Evolutionary conservation across 1,140 invertebrate species (phyloP).

Genomic region (Drosophila subobscura): DNA sequence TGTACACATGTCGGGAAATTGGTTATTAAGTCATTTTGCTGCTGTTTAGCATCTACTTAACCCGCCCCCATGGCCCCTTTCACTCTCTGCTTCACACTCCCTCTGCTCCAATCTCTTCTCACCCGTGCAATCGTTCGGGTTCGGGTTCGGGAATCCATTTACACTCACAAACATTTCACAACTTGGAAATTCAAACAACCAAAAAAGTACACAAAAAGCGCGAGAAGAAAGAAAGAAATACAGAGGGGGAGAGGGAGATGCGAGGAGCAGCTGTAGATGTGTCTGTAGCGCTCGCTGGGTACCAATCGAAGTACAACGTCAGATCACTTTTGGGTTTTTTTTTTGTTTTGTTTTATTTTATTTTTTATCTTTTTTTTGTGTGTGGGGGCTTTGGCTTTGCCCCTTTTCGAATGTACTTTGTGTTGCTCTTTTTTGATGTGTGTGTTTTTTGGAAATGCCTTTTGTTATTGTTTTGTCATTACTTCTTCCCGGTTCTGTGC

Average conservation of each 20-base stretch:
- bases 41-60: slow-evolving; percentile 56
- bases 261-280: slow-evolving; percentile 32
- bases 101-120: too few relatives aligned
- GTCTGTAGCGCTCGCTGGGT: slow-evolving; percentile 15
- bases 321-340: slow-evolving; percentile 26
- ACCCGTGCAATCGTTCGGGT: slow-evolving; percentile 8
- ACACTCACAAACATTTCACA: slow-evolving; percentile 47
- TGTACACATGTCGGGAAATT: background rate
- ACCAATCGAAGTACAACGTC: slow-evolving; percentile 56
- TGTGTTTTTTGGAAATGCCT: slow-evolving; percentile 39
- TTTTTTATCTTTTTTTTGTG: slow-evolving; percentile 15
- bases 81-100: background rate
- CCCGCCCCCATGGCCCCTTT: slow-evolving; percentile 9
- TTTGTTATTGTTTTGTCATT: slow-evolving; percentile 73
- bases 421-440: slow-evolving; percentile 35
- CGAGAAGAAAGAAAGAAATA: slow-evolving; percentile 30
- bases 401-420: slow-evolving; percentile 68
- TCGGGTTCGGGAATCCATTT: slow-evolving; percentile 19
- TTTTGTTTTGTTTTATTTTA: slow-evolving; percentile 22
- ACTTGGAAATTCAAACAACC: slow-evolving; percentile 39
- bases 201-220: slow-evolving; percentile 5
- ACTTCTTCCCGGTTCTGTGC: slow-evolving; percentile 45
- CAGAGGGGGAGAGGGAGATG: slow-evolving; percentile 32
- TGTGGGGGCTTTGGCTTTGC: slow-evolving; percentile 54
- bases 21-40: slow-evolving; percentile 59